Base-by-base conservation (phyloP, 1,140 invertebrate genomes). In the Coptotermes formosanus region DNA sequence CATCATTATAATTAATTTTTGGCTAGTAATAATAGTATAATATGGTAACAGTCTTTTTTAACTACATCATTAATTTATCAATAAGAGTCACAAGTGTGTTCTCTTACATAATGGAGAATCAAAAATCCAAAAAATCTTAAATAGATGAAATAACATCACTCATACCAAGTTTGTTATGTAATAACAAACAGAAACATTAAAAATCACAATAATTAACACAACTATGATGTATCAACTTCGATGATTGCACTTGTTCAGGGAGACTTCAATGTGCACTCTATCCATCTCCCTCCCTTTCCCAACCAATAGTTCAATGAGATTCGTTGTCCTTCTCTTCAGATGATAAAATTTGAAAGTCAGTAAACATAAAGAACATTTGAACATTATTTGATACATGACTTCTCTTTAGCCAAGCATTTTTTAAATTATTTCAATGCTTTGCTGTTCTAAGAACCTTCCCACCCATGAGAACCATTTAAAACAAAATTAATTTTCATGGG, bases 11-110 rank as follows among this genome's bases (percentile, higher is more conserved):
- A 82, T 86, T 86, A 86, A 86, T 86, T 86, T 86, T 69, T 86
- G 85, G 85, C 85, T 86, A 86, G 44, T 75, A 82, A 59, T 84
- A 52, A 44, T 84, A 84, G 45, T 88, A 89, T 89, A 89, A 89
- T 88, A 89, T 89, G 90, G 90, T 91, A 91, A 91, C 90, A 91
- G 90, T 91, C 90, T 91, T 91, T 38, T 86, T 82, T 14, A 75
- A 75, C 64, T 75, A 75, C n/a, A 82, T 48, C 23, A 45, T 86
- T 82, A 75, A 84, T 52, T 84, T 84, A 84, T 52, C 32, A 48
- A 30, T 84, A n/a, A 52, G 25, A 52, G 43, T 48, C 44, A 55
- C 44, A 45, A 25, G 55, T 45, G 9, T 52, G 83, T 8, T 7
- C 45, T 32, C 52, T 84, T 84, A 84, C 23, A 30, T 52, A 84